phyloP scores from a whole-genome alignment of 2,888 invertebrate species.

The Adineta ricciae region DNA sequence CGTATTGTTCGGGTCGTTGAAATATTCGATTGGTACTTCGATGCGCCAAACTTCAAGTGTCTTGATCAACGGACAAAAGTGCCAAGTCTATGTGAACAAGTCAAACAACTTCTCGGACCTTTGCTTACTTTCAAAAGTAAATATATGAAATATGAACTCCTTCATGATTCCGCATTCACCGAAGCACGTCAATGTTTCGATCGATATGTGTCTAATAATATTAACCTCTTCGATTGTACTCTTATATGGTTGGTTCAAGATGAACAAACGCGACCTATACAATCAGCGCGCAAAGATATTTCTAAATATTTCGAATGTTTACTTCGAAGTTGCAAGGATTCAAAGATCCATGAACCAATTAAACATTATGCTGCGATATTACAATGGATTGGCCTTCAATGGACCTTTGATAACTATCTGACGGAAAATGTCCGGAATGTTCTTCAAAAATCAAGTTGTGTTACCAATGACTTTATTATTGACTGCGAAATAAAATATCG shows the following conservation, averaged over 20 bases:
- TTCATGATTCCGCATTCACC: neutral
- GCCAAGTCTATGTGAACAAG: neutral
- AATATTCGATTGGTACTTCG: neutral
- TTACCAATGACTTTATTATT: neutral
- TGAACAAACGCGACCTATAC: neutral
- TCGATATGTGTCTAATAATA: neutral
- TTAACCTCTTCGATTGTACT: neutral
- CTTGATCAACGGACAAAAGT: neutral
- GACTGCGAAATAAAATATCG: neutral
- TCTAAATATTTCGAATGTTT: neutral
- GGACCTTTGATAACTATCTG: neutral
- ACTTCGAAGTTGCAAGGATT: neutral
- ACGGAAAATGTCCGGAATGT: neutral
- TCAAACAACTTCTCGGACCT: neutral
- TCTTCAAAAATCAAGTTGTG: neutral
- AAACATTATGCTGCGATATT: neutral
- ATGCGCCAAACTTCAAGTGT: neutral
- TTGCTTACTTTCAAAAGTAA: neutral
- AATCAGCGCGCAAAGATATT: neutral
- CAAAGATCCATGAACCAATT: neutral
- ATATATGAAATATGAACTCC: neutral
- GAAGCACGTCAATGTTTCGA: neutral
- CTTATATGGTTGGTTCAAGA: neutral
- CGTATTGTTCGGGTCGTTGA: neutral
- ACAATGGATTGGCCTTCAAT: neutral